Conservation (phyloP, 2,113 vertebrate genomes). For the Prionailurus viverrinus region DNA sequence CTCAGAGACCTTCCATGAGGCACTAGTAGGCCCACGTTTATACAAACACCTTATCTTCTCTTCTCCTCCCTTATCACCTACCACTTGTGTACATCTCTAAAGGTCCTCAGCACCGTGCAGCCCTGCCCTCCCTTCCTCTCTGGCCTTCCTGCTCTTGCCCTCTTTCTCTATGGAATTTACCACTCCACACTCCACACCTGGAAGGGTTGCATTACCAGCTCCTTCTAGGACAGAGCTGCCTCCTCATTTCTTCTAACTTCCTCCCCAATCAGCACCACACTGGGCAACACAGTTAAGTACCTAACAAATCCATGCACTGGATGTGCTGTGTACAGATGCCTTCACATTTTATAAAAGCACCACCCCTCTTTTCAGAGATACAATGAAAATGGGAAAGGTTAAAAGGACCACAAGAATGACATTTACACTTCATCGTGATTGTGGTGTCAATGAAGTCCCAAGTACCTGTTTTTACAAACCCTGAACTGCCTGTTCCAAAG, state of each 20-base stretch:
- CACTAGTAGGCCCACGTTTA: not conserved
- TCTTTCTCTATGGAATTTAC: not conserved
- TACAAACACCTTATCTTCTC: not conserved
- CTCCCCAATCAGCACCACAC: not conserved
- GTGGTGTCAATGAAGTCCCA: not conserved
- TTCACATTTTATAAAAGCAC: constrained; percentile 51
- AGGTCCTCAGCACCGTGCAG: not conserved
- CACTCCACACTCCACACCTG: not conserved
- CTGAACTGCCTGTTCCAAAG: not conserved
- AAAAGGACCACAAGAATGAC: constrained; percentile 1
- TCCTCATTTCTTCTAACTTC: not conserved
- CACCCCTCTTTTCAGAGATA: constrained; percentile 46
- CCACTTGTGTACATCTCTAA: not conserved
- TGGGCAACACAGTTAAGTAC: not conserved
- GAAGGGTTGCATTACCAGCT: not conserved
- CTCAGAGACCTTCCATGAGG: not conserved
- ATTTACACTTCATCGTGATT: constrained; percentile 44
- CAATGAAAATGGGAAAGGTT: constrained; percentile 53
- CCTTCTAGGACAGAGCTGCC: not conserved
- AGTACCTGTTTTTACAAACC: not conserved
- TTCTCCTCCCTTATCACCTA: not conserved
- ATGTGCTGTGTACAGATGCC: not conserved
- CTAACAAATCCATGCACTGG: not conserved
- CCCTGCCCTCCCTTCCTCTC: not conserved
- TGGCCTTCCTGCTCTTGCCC: not conserved